Percentiles rank a stretch among this genome's conserved stretches.
Evolutionary conservation across 2,113 vertebrate species (phyloP).

Genomic region (Phasianus colchicus): DNA sequence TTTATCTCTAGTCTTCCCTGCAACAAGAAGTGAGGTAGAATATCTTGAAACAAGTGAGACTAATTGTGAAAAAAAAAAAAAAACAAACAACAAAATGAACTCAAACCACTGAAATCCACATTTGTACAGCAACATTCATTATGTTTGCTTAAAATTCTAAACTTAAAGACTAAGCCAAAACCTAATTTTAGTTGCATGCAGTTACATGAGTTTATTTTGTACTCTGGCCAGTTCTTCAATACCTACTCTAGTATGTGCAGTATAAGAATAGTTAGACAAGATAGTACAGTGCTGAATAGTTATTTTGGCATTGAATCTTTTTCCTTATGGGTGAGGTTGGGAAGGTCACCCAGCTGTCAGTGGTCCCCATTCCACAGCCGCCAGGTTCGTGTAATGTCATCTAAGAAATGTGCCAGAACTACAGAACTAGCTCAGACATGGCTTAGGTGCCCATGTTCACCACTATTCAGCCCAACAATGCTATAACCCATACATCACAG

Average conservation of each 20-base stretch:
- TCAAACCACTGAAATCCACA: background rate
- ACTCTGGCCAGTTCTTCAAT: background rate
- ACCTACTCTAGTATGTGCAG: background rate
- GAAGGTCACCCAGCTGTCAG: slow-evolving; percentile 3
- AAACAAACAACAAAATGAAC: too few relatives aligned
- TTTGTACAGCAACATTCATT: slow-evolving; percentile 1
- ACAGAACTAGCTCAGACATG: background rate
- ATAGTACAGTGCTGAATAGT: background rate
- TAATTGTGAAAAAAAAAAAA: background rate
- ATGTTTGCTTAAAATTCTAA: slow-evolving; percentile 34
- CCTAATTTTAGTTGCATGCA: slow-evolving; percentile 29
- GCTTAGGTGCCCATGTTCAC: background rate
- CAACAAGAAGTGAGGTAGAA: background rate
- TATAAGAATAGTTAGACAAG: slow-evolving; percentile 34
- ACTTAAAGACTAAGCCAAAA: slow-evolving; percentile 32
- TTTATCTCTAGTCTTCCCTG: background rate
- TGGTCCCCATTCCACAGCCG: background rate
- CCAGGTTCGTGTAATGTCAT: background rate
- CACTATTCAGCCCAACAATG: accelerated
- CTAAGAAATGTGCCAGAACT: background rate
- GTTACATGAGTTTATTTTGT: slow-evolving; percentile 50
- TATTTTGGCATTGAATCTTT: slow-evolving; percentile 14
- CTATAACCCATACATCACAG: background rate
- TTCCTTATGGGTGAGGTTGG: background rate
- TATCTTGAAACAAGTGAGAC: background rate